Conservation (phyloP, 2,797 vertebrate species). For the Molossus alvarezi region DNA sequence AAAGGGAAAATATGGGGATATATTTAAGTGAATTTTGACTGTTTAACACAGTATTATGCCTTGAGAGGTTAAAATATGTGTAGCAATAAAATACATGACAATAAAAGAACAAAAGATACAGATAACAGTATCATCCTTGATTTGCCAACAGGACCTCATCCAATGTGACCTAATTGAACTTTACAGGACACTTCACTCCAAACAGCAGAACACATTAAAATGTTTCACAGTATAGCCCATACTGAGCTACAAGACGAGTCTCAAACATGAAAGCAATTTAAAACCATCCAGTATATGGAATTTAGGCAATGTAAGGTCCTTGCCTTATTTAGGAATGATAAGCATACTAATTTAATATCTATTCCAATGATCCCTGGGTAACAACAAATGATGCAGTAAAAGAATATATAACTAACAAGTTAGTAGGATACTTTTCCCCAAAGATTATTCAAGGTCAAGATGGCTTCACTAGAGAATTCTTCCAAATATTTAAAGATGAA, state of each 20-base stretch:
- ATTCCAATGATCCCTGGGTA: neutral
- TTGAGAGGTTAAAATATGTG: neutral
- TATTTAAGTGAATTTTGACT: neutral
- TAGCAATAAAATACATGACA: neutral
- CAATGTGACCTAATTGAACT: neutral
- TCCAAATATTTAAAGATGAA: slow-evolving; percentile 48
- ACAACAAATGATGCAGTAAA: neutral
- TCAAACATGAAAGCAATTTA: neutral
- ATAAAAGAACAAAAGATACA: neutral
- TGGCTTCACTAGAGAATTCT: slow-evolving; percentile 51
- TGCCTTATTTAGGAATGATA: neutral
- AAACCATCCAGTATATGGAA: neutral
- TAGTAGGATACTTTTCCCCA: slow-evolving; percentile 36
- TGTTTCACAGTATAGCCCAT: neutral
- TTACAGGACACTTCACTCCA: neutral
- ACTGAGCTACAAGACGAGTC: neutral
- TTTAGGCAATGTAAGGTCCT: neutral
- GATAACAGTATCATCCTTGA: neutral
- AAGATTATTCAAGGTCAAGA: slow-evolving; percentile 35
- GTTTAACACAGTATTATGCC: neutral
- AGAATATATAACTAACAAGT: slow-evolving; percentile 7
- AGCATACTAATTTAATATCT: slow-evolving; percentile 3
- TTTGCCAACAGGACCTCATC: too few relatives aligned
- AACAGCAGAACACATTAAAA: neutral
- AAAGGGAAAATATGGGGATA: neutral